Base-by-base conservation (phyloP, 2,888 invertebrate species). In the Corbicula japonica region DNA sequence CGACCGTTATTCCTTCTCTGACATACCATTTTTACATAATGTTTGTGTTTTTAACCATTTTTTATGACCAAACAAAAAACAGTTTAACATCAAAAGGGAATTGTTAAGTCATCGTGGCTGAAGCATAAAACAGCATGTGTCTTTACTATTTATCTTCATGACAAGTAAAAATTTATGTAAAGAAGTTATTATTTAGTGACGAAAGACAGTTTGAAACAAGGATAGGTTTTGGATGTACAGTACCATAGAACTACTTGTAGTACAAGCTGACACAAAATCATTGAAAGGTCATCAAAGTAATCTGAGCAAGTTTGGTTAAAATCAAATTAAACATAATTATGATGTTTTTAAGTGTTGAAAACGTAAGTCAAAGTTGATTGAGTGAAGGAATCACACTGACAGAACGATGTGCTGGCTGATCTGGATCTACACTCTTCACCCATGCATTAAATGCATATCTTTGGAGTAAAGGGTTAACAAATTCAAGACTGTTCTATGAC, bases 61-160 rank as follows among this genome's bases (percentile, higher is more conserved):
- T 23, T 35, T 30, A 35, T 58, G 8, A 34, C 21, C 18, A 58
- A 34, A 21, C 21, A 23, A 58, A 58, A 35, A 58, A n/a, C 35
- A 35, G 21, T 34, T 21, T 58, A 58, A 58, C 58, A 58, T 58
- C 58, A 58, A 58, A 58, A 23, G 21, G 10, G 38, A 58, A 21
- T 35, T 58, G 58, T 35, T 38, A 58, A 58, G 58, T 58, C 35
- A 35, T 58, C 23, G 23, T 35, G 35, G 58, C 34, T 35, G 58
- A 58, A 58, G 58, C 35, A 35, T 58, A 21, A 35, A 58, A 58
- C 23, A 58, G 35, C 54, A 58, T 21, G 35, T 35, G 35, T 34
- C 23, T 8, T 58, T 21, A 18, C 12, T 18, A 6, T 10, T 3
- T 58, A 58, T 35, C 35, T 58, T 34, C 15, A 35, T 34, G 34